Evolutionary conservation across 2,888 invertebrate genomes (phyloP).

Genomic region (Synanthedon tipuliformis): DNA sequence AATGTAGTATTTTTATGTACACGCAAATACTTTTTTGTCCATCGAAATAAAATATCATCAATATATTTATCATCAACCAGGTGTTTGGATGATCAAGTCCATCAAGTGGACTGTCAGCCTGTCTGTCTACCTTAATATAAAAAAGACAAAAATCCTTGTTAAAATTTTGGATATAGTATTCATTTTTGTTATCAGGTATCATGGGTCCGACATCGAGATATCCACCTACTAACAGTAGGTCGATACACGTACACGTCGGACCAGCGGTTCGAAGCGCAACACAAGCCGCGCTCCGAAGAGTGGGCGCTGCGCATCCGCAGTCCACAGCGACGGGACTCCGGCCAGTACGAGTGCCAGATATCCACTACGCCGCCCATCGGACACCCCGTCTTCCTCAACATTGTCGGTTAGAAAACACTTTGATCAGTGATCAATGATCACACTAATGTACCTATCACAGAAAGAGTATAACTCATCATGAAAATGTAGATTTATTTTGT

Average conservation of each 20-base stretch:
- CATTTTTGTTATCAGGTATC: slow-evolving; percentile 76
- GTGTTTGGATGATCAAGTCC: too few species aligned
- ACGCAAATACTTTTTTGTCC: too few species aligned
- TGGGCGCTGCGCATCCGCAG: slow-evolving; percentile 79
- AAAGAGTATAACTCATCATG: too few species aligned
- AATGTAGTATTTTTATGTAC: too few species aligned
- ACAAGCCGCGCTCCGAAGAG: slow-evolving; percentile 88
- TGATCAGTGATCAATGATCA: too few species aligned
- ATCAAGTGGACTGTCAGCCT: too few species aligned
- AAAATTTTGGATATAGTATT: not conserved
- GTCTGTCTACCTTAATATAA: too few species aligned
- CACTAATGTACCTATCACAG: too few species aligned
- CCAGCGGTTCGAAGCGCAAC: slow-evolving; percentile 83
- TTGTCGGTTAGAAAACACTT: slow-evolving; percentile 76
- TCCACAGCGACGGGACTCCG: slow-evolving; percentile 84
- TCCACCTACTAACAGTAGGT: slow-evolving; percentile 89
- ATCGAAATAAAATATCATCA: too few species aligned
- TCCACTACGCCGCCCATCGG: slow-evolving; percentile 88
- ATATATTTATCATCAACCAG: too few species aligned
- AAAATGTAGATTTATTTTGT: too few species aligned
- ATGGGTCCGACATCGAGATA: slow-evolving; percentile 92
- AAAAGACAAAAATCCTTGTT: not conserved
- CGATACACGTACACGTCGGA: slow-evolving; percentile 88
- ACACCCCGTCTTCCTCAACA: slow-evolving; percentile 80
- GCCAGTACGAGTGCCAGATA: slow-evolving; percentile 89